A percentile compares a stretch with the other conserved stretches of the same genome.
Evolutionary conservation across 1,140 invertebrate genomes (phyloP).

Genomic region (Pseudomyrmex flavicornis): DNA sequence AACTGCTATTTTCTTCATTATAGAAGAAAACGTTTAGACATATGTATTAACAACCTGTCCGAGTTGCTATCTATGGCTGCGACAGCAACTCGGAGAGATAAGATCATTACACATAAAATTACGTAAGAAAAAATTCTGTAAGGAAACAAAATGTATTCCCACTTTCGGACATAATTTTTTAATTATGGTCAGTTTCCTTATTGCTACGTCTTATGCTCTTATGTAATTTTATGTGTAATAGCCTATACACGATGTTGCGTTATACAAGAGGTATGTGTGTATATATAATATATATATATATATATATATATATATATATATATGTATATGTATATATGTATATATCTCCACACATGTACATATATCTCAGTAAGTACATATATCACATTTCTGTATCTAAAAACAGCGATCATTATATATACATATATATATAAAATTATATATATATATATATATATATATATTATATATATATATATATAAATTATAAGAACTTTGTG

Average conservation of each 20-base stretch:
- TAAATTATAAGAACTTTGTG: no score
- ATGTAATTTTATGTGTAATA: no score
- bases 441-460: no score
- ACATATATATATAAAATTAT: no score
- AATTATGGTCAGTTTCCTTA: no score
- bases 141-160: no score
- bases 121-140: no score
- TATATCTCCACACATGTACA: slow-evolving; percentile 41
- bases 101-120: no score
- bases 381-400: slow-evolving; percentile 38
- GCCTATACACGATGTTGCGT: no score
- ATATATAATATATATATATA: background rate
- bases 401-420: slow-evolving; percentile 67
- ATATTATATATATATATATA: no score
- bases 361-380: slow-evolving; percentile 20
- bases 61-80: slow-evolving; percentile 81
- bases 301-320: slow-evolving; percentile 60
- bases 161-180: no score
- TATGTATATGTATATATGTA: background rate
- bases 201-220: no score
- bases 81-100: slow-evolving; percentile 80
- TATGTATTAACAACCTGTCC: slow-evolving; percentile 75
- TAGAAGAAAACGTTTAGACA: slow-evolving; percentile 26
- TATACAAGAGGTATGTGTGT: background rate
- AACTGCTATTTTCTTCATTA: background rate